Conservation (phyloP, 2,888 invertebrate genomes). For the Platycnemis pennipes region DNA sequence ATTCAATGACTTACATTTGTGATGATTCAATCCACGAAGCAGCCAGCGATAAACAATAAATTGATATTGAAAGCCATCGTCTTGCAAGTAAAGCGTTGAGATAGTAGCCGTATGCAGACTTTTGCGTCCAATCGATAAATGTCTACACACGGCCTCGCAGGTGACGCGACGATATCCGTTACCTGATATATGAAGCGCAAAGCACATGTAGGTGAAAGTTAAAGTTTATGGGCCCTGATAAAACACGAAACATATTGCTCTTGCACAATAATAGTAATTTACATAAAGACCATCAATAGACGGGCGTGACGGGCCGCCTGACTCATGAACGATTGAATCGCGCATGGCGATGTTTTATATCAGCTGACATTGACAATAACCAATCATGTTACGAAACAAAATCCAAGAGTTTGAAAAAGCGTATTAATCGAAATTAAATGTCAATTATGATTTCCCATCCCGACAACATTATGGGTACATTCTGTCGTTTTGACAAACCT, state of each 20-base stretch:
- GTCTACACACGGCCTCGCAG: conserved; percentile 62
- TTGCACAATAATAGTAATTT: conserved; percentile 44
- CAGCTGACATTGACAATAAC: conserved; percentile 60
- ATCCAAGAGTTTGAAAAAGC: conserved; percentile 24
- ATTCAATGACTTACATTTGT: conserved; percentile 66
- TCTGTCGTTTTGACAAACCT: no score
- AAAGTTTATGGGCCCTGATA: not conserved
- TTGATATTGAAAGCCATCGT: conserved; percentile 55
- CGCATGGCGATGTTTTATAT: conserved; percentile 65
- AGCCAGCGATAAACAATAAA: conserved; percentile 56
- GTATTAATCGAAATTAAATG: not conserved
- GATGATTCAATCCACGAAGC: conserved; percentile 66
- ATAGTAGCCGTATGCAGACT: conserved; percentile 66
- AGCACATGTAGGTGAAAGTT: conserved; percentile 27
- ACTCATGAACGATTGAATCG: conserved; percentile 64
- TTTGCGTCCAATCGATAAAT: conserved; percentile 39
- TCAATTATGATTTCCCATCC: not conserved
- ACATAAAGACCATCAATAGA: conserved; percentile 38
- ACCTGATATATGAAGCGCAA: conserved; percentile 61
- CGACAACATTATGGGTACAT: no score
- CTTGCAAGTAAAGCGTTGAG: conserved; percentile 67
- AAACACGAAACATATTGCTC: conserved; percentile 17
- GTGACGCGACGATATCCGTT: conserved; percentile 66
- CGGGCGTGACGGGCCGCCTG: conserved; percentile 58
- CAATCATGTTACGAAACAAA: conserved; percentile 48